Percentiles rank a stretch among this genome's conserved stretches.
Evolutionary conservation across 1,140 invertebrate species (phyloP).

Genomic region (Paraescarpia echinospica): DNA sequence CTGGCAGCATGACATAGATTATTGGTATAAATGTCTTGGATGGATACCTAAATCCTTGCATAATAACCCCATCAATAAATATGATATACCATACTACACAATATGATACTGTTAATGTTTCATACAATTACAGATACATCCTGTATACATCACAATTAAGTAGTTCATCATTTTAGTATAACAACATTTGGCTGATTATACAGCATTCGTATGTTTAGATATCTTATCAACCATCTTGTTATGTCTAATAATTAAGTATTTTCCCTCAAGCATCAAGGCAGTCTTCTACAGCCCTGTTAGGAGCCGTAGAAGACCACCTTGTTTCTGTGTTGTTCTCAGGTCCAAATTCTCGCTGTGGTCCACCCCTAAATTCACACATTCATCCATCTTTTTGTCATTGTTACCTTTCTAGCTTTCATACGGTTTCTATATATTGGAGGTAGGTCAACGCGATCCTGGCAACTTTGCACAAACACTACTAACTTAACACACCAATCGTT

Average conservation of each 20-base stretch:
- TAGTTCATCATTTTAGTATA: background rate
- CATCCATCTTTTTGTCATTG: background rate
- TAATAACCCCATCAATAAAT: background rate
- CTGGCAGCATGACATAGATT: background rate
- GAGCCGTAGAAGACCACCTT: background rate
- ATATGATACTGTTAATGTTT: background rate
- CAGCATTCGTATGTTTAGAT: background rate
- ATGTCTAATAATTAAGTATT: background rate
- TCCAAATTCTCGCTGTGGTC: background rate
- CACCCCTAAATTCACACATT: background rate
- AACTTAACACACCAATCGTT: background rate
- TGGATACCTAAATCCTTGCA: background rate
- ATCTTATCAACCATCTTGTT: background rate
- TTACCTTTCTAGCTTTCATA: background rate
- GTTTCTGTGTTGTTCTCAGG: background rate
- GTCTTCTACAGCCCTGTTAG: too few relatives aligned
- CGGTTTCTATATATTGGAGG: conserved; percentile 1
- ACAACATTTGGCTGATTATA: background rate
- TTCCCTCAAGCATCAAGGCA: too few relatives aligned
- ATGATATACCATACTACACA: background rate
- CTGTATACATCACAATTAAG: background rate
- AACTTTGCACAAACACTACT: background rate
- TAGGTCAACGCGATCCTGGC: background rate
- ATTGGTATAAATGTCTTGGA: background rate
- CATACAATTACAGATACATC: background rate